Conservation (phyloP, 1,140 invertebrate species). For the Trigoniulus corallinus region DNA sequence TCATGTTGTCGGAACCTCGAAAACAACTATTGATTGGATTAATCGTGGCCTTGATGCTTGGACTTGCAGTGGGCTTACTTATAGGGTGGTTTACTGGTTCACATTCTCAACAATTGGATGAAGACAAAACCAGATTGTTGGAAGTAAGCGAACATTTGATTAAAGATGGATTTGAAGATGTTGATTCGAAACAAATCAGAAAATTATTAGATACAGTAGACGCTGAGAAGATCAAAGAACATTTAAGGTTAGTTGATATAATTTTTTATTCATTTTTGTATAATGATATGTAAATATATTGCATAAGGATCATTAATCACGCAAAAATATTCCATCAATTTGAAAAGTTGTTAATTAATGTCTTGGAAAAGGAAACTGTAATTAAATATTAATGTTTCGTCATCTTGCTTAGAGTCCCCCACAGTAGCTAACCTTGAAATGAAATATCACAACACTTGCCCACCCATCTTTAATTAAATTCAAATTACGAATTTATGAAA, state of each 20-base stretch:
- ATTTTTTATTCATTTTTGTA: background rate
- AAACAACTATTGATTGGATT: background rate
- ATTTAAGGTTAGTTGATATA: background rate
- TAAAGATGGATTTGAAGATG: background rate
- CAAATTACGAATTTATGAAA: too few species aligned
- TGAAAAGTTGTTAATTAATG: too few species aligned
- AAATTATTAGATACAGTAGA: background rate
- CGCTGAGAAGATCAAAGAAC: background rate
- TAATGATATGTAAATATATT: too few species aligned
- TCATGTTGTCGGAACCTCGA: background rate
- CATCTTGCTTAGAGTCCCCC: too few species aligned
- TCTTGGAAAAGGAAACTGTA: too few species aligned
- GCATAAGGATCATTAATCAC: too few species aligned
- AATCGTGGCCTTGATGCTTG: background rate
- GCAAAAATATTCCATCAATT: too few species aligned
- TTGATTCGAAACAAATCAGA: background rate
- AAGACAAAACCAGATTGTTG: background rate
- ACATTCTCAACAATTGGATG: background rate
- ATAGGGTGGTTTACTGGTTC: background rate
- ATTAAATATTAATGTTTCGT: too few species aligned
- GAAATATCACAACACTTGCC: too few species aligned
- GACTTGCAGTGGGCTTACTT: background rate
- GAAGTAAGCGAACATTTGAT: background rate
- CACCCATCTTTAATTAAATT: too few species aligned
- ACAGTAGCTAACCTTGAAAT: too few species aligned